Base-by-base conservation (phyloP, 2,888 invertebrate genomes). In the Lomographa bimaculata region DNA sequence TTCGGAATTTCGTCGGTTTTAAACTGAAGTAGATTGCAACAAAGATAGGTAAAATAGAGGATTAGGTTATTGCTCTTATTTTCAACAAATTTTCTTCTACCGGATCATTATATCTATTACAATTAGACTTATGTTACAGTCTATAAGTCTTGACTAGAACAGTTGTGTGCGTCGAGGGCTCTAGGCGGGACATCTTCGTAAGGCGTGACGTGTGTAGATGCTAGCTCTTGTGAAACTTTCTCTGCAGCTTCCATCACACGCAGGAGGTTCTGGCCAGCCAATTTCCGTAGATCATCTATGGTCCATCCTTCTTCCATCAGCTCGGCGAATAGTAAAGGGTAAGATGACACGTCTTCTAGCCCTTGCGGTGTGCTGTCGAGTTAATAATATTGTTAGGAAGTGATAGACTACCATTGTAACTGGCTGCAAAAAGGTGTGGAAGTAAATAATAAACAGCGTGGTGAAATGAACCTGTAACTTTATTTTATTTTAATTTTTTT, bases 241-340 rank as follows among this genome's bases (percentile, higher is more conserved):
- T 95, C 95, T 0, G 94, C 95, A 16, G 92, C 92, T 37, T 85
- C 84, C 68, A 94, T 84, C 11, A 95, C 95, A 20, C 95, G 90
- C 33, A 95, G 79, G 50, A 95, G 91, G 73, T 95, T 95, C 36
- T 93, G 85, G 0, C 95, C 95, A 0, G 95, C 95, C 52, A 95
- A 76, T 69, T 95, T 95, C 39, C 93, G 93, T 44, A 95, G 83
- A 61, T 95, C 95, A 29, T 94, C 94, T 56, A 93, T 92, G 30
- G 92, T 92, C 95, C 95, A 95, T n/a, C 94, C 94, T 11, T 93
- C 93, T 29, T 92, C 93, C 67, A 95, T 92, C 12, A 95, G 82
- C 71, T 95, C 94, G 2, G 94, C 95, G 71, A 95, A 95, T 12
- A 95, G 86, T 5, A 93, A 90, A 1, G 95, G 95, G 74, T 95